Percentiles rank a stretch among this genome's conserved stretches.
Evolutionary conservation across 53 echinoderm and acorn worm species (phyloP).

Genomic region (Zoroaster sp.): DNA sequence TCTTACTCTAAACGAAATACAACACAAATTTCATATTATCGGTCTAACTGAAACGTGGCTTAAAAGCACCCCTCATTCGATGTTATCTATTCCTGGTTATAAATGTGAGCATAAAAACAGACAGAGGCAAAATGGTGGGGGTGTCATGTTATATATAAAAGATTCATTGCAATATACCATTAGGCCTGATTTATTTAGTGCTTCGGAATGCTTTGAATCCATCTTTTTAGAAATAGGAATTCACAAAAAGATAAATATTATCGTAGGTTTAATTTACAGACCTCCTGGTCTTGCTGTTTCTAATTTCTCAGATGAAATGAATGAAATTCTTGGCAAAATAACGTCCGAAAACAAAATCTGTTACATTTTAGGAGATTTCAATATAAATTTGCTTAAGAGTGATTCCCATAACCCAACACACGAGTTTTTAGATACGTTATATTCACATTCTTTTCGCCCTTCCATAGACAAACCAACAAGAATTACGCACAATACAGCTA

Average conservation of each 20-base stretch:
- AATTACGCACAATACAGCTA: background rate
- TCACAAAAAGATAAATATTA: background rate
- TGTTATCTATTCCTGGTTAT: background rate
- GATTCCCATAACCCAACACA: no score
- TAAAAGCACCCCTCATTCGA: background rate
- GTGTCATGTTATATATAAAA: background rate
- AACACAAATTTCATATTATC: conserved; percentile 9
- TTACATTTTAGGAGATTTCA: no score
- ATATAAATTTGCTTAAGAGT: no score
- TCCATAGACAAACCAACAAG: no score
- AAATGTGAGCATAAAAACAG: background rate
- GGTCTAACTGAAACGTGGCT: conserved; percentile 30
- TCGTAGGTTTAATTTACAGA: no score
- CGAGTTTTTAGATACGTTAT: no score
- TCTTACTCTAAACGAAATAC: background rate
- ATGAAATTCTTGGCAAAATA: no score
- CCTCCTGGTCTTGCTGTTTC: no score
- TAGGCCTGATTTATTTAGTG: background rate
- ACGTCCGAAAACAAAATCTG: no score
- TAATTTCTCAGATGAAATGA: no score
- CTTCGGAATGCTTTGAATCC: background rate
- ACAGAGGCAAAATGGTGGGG: background rate
- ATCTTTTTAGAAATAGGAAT: background rate
- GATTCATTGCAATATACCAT: background rate
- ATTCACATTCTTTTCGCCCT: background rate